phyloP scores from a whole-genome alignment of 2,888 invertebrate genomes.

The Trissolcus brochymenae region DNA sequence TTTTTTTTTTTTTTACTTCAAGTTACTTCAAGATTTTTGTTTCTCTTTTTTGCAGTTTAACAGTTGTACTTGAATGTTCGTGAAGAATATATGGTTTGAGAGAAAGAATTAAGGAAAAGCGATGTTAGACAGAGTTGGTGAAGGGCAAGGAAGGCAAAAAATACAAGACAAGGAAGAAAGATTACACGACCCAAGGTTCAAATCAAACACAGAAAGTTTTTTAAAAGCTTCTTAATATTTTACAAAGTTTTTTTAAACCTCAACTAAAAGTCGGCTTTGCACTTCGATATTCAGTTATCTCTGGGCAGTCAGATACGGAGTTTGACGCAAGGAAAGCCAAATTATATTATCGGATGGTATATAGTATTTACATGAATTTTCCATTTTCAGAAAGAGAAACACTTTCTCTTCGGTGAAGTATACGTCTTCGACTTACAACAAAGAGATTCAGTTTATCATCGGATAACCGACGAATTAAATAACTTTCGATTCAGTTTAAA shows the following conservation, averaged over 20 bases:
- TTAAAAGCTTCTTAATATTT: slow-evolving; percentile 70
- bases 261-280: slow-evolving; percentile 56
- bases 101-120: slow-evolving; percentile 50
- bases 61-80: too few species aligned
- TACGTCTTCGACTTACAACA: too few species aligned
- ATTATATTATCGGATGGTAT: not conserved
- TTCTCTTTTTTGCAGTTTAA: too few species aligned
- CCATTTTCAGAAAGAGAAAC: too few species aligned
- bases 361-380: too few species aligned
- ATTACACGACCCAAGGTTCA: slow-evolving; percentile 56
- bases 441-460: too few species aligned
- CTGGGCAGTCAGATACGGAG: slow-evolving; percentile 53
- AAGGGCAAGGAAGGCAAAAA: slow-evolving; percentile 35
- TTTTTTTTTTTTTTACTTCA: too few species aligned
- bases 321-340: slow-evolving; percentile 1
- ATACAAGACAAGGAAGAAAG: slow-evolving; percentile 40
- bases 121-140: slow-evolving; percentile 21
- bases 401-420: too few species aligned
- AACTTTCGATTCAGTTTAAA: too few species aligned
- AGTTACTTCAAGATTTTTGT: too few species aligned
- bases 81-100: slow-evolving; percentile 7
- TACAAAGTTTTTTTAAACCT: slow-evolving; percentile 65
- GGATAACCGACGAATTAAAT: too few species aligned
- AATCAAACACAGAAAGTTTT: slow-evolving; percentile 70
- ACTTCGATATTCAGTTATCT: slow-evolving; percentile 63